Percentiles rank a stretch among this genome's conserved stretches.
Evolutionary conservation across 2,113 vertebrate species (phyloP).

Genomic region (Aix galericulata): DNA sequence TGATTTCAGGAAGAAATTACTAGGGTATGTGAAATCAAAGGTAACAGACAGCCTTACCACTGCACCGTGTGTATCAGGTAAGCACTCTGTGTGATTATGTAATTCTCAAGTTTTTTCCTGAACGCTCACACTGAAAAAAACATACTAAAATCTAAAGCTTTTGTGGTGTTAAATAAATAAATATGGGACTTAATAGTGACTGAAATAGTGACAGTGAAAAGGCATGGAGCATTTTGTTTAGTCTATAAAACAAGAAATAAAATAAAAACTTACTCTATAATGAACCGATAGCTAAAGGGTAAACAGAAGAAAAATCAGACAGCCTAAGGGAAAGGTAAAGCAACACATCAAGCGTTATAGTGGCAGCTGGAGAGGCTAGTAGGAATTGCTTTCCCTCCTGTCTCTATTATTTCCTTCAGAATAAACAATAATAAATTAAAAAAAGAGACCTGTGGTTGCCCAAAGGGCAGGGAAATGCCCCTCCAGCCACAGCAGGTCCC

Average conservation of each 20-base stretch:
- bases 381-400: background rate
- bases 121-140: background rate
- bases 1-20: background rate
- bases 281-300: no score
- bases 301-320: background rate
- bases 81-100: background rate
- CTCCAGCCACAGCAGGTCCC: fast-evolving
- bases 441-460: background rate
- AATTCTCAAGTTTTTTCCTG: background rate
- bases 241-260: background rate
- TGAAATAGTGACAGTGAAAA: background rate
- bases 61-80: background rate
- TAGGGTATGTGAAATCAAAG: background rate
- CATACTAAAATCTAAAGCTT: background rate
- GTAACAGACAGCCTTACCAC: background rate
- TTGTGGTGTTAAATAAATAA: background rate
- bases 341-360: background rate
- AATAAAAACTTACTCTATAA: no score
- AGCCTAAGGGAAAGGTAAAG: background rate
- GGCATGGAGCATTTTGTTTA: background rate
- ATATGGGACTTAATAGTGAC: background rate
- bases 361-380: fast-evolving
- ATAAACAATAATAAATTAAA: background rate
- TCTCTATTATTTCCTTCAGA: fast-evolving
- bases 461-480: fast-evolving